A percentile compares a stretch with the other conserved stretches of the same genome.
Evolutionary conservation across 2,113 vertebrate genomes (phyloP).

Genomic region (Notothenia rossii): DNA sequence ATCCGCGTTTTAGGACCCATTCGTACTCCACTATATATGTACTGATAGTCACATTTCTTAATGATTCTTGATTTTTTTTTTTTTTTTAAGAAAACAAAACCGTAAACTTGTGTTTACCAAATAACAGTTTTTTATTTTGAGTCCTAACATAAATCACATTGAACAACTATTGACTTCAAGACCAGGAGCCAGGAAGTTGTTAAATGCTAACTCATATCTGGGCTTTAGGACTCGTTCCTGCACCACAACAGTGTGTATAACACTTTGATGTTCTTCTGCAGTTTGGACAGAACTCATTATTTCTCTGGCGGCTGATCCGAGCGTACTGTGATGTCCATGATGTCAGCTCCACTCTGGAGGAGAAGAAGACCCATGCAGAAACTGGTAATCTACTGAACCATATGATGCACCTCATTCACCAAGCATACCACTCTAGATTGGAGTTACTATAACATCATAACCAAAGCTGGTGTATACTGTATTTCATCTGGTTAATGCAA

Average conservation of each 20-base stretch:
- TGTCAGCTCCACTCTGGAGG: slow-evolving; percentile 83
- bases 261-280: slow-evolving; percentile 55
- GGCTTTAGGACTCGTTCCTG: too few relatives aligned
- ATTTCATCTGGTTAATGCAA: not conserved
- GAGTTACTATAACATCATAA: slow-evolving; percentile 4
- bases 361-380: slow-evolving; percentile 90
- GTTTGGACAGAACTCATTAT: slow-evolving; percentile 87
- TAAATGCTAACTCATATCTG: too few relatives aligned
- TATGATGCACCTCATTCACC: not conserved
- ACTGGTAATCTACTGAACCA: slow-evolving; percentile 80
- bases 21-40: too few relatives aligned
- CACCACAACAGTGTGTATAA: not conserved
- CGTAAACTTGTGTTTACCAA: too few relatives aligned
- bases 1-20: too few relatives aligned
- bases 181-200: too few relatives aligned
- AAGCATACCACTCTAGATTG: not conserved
- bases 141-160: too few relatives aligned
- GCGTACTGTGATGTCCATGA: slow-evolving; percentile 92
- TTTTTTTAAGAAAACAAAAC: too few relatives aligned
- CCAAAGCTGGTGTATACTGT: not conserved
- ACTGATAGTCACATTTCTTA: too few relatives aligned
- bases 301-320: slow-evolving; percentile 92
- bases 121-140: too few relatives aligned
- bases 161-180: too few relatives aligned
- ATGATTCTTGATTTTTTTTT: too few relatives aligned